Evolutionary conservation across 2,797 vertebrate genomes (phyloP).

Genomic region (Aplochiton taeniatus): DNA sequence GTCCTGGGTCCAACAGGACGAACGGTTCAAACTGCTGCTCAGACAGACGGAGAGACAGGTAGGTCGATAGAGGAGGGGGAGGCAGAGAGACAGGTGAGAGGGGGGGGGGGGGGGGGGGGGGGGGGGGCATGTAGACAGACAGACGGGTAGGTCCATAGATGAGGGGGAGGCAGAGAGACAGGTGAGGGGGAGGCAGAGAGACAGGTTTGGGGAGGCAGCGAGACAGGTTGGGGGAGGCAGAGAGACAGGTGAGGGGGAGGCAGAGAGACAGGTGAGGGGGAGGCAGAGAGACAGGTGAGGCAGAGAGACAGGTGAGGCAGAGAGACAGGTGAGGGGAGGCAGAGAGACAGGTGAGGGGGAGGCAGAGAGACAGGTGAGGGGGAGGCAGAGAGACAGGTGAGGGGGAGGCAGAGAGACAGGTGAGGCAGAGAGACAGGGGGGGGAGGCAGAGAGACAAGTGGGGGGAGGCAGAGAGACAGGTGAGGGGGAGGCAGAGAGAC

Average conservation of each 20-base stretch:
- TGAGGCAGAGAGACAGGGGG: no score
- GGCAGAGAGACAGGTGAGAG: neutral
- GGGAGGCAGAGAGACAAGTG: no score
- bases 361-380: neutral
- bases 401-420: no score
- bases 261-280: no score
- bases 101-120: neutral
- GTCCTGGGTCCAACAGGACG: constrained; percentile 84
- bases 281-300: no score
- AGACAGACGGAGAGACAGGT: constrained; percentile 90
- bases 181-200: neutral
- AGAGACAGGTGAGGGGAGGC: no score
- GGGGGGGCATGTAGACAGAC: neutral
- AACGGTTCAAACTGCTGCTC: constrained; percentile 87
- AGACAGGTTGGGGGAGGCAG: neutral
- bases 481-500: no score
- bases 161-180: neutral
- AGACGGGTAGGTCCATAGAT: neutral
- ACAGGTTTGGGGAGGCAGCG: neutral
- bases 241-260: neutral
- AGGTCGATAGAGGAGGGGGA: constrained; percentile 31
- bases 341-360: no score
- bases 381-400: no score
- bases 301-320: no score
- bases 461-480: neutral